These are phyloP conservation scores for Luperina nickerlii DNA, from an alignment of 2,888 invertebrate genomes.

Conservation along the genomic window DNA sequence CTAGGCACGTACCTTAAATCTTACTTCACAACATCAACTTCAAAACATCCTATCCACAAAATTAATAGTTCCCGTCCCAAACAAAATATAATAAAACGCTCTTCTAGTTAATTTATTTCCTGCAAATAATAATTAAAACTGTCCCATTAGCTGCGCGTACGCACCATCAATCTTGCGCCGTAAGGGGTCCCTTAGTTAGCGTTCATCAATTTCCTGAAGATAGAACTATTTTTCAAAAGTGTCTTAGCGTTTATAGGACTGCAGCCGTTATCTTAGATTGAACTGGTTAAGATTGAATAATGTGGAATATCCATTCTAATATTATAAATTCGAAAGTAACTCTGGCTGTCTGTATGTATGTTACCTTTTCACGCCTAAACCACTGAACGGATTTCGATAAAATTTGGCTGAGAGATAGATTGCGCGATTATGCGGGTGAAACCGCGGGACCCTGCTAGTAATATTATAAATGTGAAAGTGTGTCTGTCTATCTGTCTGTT, in stretches of 20 bases:
- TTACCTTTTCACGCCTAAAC: no score
- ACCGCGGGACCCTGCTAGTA: no score
- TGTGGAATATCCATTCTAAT: not conserved
- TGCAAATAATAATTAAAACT: conserved; percentile 59
- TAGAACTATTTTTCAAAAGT: conserved; percentile 46
- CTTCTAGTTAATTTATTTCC: conserved; percentile 47
- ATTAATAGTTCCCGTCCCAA: conserved; percentile 21
- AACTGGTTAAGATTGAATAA: not conserved
- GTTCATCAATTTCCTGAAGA: conserved; percentile 39
- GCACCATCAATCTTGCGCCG: conserved; percentile 55
- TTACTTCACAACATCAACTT: not conserved
- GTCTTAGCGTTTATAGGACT: conserved; percentile 27
- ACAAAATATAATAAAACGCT: conserved; percentile 23
- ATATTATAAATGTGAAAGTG: no score
- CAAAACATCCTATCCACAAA: not conserved
- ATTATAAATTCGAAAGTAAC: no score
- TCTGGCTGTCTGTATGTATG: no score
- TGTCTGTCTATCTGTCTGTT: no score
- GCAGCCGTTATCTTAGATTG: conserved; percentile 9
- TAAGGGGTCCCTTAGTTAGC: conserved; percentile 47
- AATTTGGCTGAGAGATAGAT: no score
- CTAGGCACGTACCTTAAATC: not conserved
- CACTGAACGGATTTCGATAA: no score
- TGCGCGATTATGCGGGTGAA: no score
- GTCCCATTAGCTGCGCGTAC: conserved; percentile 50